Base-by-base conservation (phyloP, 2,113 vertebrate species). In the Myiozetetes cayanensis region DNA sequence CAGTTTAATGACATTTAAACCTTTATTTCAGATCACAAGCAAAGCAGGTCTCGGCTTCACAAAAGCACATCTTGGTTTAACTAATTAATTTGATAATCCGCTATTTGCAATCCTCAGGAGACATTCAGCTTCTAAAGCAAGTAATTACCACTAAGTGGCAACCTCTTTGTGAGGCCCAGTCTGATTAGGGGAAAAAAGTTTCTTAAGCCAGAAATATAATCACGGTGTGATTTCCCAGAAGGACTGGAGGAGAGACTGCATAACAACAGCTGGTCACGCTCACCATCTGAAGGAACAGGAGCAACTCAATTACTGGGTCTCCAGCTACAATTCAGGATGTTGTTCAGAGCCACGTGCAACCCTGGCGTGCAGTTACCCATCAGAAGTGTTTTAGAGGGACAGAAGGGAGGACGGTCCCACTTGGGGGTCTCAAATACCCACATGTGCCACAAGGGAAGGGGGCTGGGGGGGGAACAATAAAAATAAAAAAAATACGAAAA, bases 31-130 rank as follows among this genome's bases (percentile, higher is more conserved):
- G 74, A 89, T 89, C 87, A 87, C 81, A 89, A 87, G 58, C 20
- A 94, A 93, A 94, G 65, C 56, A 75, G 56, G 73, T 49, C 90
- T 72, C 31, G n/a, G 88, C 86, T 94, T 93, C 76, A 78, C 85
- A 95, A 94, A 95, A 93, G 93, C 90, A 93, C 94, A 91, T 97
- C 96, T 90, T 87, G 94, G 83, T 95, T 95, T 96, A 96, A 89
- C 93, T 94, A 96, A 96, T 96, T 97, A 97, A 96, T 96, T 97
- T 92, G 90, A 94, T 96, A 97, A 97, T 97, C 96, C 44, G 59
- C 92, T 96, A 84, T 84, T 93, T 94, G 73, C 88, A 92, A 87
- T 63, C 95, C 95, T 96, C 93, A 66, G 37, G 94, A 90, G 92
- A 85, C 76, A 78, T 80, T 84, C 90, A 70, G 90, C 94, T 85